Evolutionary conservation across 2,888 invertebrate species (phyloP).

Genomic region (Nyleta sp.): DNA sequence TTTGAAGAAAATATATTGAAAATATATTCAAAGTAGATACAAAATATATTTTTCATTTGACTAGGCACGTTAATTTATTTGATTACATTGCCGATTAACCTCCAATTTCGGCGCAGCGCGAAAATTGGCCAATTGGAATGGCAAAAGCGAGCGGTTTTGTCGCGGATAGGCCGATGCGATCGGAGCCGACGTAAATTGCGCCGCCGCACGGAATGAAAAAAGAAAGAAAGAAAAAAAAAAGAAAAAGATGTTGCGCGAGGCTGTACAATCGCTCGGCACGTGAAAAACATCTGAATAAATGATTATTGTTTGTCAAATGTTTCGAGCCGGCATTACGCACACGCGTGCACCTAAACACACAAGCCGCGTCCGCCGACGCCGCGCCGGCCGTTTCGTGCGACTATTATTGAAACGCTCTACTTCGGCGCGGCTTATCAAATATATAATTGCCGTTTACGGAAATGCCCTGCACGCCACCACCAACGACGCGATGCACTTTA

Average conservation of each 20-base stretch:
- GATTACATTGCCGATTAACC: too few relatives aligned
- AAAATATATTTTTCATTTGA: too few relatives aligned
- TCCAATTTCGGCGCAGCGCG: too few relatives aligned
- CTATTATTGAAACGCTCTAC: conserved; percentile 80
- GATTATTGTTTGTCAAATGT: conserved; percentile 82
- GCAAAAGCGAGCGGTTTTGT: too few relatives aligned
- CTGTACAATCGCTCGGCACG: conserved; percentile 63
- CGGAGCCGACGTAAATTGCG: too few relatives aligned
- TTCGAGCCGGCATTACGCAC: conserved; percentile 70
- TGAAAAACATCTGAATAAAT: conserved; percentile 82
- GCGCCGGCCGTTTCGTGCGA: conserved; percentile 53
- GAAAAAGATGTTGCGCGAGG: conserved; percentile 34
- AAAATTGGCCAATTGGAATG: too few relatives aligned
- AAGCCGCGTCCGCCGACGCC: conserved; percentile 13
- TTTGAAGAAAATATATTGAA: too few relatives aligned
- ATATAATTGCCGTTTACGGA: conserved; percentile 79
- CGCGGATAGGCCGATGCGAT: too few relatives aligned
- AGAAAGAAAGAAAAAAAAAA: too few relatives aligned
- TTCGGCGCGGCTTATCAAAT: conserved; percentile 79
- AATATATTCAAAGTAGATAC: too few relatives aligned
- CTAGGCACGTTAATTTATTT: too few relatives aligned
- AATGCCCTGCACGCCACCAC: conserved; percentile 69
- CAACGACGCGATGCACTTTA: conserved; percentile 62
- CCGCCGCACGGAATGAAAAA: too few relatives aligned
- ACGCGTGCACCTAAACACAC: conserved; percentile 61